Percentiles rank a stretch among this genome's conserved stretches.
Conservation (phyloP, 2,113 vertebrate genomes). For the Lepidothrix coronata region DNA sequence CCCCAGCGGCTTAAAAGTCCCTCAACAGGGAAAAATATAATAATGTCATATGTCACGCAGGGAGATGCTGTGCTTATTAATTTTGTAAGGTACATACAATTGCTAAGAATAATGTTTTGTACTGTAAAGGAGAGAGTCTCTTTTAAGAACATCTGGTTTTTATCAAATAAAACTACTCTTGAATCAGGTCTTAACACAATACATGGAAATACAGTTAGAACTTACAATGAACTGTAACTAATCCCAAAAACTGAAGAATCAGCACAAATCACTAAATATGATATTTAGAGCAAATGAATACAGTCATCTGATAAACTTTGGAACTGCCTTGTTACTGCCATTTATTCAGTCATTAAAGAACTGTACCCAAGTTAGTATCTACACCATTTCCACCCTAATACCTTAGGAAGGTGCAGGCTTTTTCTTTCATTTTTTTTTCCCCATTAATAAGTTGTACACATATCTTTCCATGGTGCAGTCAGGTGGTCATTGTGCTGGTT, state of each 20-base stretch:
- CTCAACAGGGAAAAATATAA: conserved; percentile 65
- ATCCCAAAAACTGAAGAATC: conserved; percentile 71
- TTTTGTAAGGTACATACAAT: conserved; percentile 67
- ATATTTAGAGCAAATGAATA: conserved; percentile 60
- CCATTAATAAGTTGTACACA: neutral
- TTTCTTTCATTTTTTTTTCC: neutral
- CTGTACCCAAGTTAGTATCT: neutral
- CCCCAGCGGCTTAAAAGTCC: conserved; percentile 55
- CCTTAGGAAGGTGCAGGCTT: neutral
- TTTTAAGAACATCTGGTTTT: conserved; percentile 73
- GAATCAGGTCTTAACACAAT: conserved; percentile 70
- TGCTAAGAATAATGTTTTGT: conserved; percentile 72
- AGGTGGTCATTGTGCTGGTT: neutral
- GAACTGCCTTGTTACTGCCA: neutral
- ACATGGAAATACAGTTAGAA: conserved; percentile 71
- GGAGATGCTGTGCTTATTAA: conserved; percentile 71
- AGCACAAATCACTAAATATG: conserved; percentile 68
- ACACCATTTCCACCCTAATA: neutral
- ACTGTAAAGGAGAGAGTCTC: conserved; percentile 52
- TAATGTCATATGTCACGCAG: conserved; percentile 60
- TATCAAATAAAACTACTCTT: conserved; percentile 70
- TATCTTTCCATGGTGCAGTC: neutral
- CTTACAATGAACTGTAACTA: conserved; percentile 72
- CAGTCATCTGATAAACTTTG: conserved; percentile 53
- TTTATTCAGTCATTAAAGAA: neutral